Percentiles rank a stretch among this genome's conserved stretches.
Evolutionary conservation across 2,888 invertebrate species (phyloP).

Genomic region (Leptopilina myrica): DNA sequence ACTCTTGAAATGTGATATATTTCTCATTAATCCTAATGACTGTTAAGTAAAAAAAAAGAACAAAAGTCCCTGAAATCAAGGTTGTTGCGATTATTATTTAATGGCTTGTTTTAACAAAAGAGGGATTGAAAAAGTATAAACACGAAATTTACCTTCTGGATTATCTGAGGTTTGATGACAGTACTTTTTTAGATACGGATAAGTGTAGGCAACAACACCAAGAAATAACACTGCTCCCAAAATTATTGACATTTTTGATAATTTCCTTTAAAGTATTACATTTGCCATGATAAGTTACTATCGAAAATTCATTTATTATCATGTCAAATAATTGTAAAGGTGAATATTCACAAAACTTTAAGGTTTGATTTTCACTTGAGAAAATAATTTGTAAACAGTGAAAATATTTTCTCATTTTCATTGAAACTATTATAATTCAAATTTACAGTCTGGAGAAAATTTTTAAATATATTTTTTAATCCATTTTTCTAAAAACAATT

Average conservation of each 20-base stretch:
- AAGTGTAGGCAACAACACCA: neutral
- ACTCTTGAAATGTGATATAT: neutral
- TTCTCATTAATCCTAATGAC: constrained; percentile 13
- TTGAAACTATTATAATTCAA: neutral
- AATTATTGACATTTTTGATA: neutral
- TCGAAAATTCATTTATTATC: neutral
- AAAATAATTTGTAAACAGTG: neutral
- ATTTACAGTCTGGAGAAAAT: neutral
- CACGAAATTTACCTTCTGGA: constrained; percentile 13
- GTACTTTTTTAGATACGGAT: neutral
- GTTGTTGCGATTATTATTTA: constrained; percentile 14
- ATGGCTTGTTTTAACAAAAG: neutral
- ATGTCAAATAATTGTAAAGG: constrained; percentile 3
- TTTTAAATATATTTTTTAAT: neutral
- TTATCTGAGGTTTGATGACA: constrained; percentile 8
- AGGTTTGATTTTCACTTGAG: neutral
- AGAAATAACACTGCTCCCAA: neutral
- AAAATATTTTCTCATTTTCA: neutral
- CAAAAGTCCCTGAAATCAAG: constrained; percentile 19
- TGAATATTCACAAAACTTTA: constrained; percentile 3
- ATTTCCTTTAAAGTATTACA: neutral
- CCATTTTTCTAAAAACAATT: neutral
- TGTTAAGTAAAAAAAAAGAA: constrained; percentile 7
- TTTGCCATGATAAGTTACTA: neutral
- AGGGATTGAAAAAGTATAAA: constrained; percentile 23